phyloP scores from a whole-genome alignment of 2,888 invertebrate species.

The Sussaba pulchella region DNA sequence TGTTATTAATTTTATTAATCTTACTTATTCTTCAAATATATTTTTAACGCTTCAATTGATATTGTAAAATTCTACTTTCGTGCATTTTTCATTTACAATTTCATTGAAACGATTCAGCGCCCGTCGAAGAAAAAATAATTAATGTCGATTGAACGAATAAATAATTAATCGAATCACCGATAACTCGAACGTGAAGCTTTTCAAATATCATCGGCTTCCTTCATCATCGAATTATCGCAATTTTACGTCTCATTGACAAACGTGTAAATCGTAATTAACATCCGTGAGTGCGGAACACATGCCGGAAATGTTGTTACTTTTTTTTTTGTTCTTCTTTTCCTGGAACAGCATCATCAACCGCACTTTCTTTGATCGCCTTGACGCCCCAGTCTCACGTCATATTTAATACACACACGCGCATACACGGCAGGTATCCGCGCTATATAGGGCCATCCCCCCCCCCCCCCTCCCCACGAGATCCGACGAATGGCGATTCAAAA shows the following conservation, averaged over 20 bases:
- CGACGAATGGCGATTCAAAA: constrained; percentile 44
- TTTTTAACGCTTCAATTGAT: too few species aligned
- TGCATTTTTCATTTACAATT: too few species aligned
- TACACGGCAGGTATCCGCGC: too few species aligned
- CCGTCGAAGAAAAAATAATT: too few species aligned
- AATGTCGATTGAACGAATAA: not conserved
- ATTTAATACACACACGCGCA: constrained; percentile 2
- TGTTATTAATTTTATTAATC: too few species aligned
- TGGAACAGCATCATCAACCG: not conserved
- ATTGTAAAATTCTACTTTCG: too few species aligned
- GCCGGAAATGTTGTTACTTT: constrained; percentile 35
- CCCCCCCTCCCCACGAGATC: too few species aligned
- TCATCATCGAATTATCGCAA: not conserved
- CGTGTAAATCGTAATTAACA: not conserved
- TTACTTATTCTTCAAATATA: too few species aligned
- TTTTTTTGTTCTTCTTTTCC: not conserved
- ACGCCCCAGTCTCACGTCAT: constrained; percentile 37
- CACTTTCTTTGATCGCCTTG: constrained; percentile 52
- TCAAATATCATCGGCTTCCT: not conserved
- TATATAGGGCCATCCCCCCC: not conserved
- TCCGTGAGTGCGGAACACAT: constrained; percentile 37
- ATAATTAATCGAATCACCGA: not conserved
- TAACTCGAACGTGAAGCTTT: not conserved
- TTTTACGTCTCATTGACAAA: not conserved
- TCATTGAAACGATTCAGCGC: too few species aligned